Conservation (phyloP, 2,797 vertebrate genomes). For the Myiothlypis chrysogaster region DNA sequence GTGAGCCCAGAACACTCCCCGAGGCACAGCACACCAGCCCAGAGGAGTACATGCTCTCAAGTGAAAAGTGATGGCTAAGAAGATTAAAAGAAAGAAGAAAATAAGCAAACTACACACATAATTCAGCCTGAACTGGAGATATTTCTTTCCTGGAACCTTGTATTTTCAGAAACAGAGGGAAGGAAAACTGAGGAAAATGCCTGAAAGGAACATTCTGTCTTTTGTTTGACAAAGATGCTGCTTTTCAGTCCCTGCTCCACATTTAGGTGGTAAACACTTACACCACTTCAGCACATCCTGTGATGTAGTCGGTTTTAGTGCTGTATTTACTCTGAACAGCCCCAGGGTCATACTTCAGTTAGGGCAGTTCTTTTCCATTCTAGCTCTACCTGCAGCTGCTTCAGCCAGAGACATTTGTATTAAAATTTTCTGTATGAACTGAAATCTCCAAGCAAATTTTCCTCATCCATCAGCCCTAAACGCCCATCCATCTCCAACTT, state of each 20-base stretch:
- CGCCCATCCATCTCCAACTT: neutral
- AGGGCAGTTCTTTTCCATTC: neutral
- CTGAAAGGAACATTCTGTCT: neutral
- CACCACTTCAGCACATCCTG: rapidly evolving
- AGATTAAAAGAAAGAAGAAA: neutral
- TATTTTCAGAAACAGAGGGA: neutral
- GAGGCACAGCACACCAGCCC: neutral
- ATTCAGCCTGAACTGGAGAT: neutral
- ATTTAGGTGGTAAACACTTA: neutral
- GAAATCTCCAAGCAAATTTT: neutral
- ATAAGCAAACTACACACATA: neutral
- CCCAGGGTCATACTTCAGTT: neutral
- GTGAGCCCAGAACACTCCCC: neutral
- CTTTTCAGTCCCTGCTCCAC: neutral
- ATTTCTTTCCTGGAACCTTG: rapidly evolving
- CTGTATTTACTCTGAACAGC: neutral
- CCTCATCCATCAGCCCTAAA: neutral
- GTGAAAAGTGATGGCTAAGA: neutral
- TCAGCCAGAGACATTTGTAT: neutral
- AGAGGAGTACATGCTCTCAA: neutral
- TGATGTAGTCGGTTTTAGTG: neutral
- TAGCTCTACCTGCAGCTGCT: neutral
- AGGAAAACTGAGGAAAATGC: neutral
- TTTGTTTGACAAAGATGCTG: neutral
- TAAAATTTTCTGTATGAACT: neutral